Percentiles rank a stretch among this genome's conserved stretches.
Conservation (phyloP, 2,888 invertebrate species). For the Flexamia atlantica region DNA sequence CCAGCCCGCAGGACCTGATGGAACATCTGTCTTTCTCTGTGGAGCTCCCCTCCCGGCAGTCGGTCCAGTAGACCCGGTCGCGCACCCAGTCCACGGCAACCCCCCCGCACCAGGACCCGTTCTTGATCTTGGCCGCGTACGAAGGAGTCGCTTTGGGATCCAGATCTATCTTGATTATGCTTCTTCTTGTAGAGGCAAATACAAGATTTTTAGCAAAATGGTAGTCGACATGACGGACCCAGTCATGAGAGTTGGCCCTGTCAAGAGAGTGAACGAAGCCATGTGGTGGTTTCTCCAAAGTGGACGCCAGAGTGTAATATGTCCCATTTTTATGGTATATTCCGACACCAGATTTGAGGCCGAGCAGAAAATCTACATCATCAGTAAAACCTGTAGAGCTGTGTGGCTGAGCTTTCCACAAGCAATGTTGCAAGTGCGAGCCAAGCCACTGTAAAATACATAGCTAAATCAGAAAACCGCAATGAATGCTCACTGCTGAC, state of each 20-base stretch:
- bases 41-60: background rate
- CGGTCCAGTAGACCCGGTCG: conserved; percentile 1
- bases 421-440: too few relatives aligned
- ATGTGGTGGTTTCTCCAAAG: too few relatives aligned
- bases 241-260: too few relatives aligned
- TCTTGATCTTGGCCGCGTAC: background rate
- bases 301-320: background rate
- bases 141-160: background rate
- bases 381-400: background rate
- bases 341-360: conserved; percentile 2
- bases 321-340: background rate
- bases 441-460: too few relatives aligned
- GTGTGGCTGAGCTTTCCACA: too few relatives aligned
- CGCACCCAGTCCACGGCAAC: conserved; percentile 33
- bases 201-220: conserved; percentile 12
- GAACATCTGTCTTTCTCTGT: too few relatives aligned
- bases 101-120: background rate
- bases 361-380: conserved; percentile 2
- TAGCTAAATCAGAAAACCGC: too few relatives aligned
- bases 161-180: background rate
- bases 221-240: conserved; percentile 19
- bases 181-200: background rate
- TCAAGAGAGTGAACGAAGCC: too few relatives aligned
- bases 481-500: too few relatives aligned
- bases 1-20: background rate